Evolutionary conservation across 2,797 vertebrate genomes (phyloP), one percentile per base, ranked within the genome.

Genomic region (Sebastes itinus): DNA sequence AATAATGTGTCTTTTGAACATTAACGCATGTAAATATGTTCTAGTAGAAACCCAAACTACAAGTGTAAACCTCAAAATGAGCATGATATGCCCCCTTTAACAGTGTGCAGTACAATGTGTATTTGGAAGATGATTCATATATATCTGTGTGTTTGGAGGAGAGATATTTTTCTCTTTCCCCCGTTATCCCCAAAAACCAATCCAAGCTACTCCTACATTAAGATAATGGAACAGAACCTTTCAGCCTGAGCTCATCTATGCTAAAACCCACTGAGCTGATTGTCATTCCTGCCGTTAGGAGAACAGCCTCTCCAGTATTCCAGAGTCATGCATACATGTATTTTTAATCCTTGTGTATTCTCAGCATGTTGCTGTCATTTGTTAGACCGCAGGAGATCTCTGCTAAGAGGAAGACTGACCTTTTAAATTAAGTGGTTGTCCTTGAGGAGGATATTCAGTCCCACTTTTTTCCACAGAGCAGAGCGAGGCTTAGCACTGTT

Each of bases 181-280:
- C 35, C 27, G 1, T 61, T 28, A 52, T 18, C 25, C 5, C 1
- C 27, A 61, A 76, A 76, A 76, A 71, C 14, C 42, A 56, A 75
- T 58, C 56, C 49, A 49, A 67, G 13, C 33, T 6, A 12, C 27
- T 22, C 16, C 27, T 46, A 11, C 60, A 68, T 63, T 66, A 76
- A 73, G 54, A 77, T 68, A 68, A 60, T 63, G 64, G 65, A 70
- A 30, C 33, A n/a, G 22, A 76, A 59, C 61, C 22, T 80, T 71
- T 80, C 30, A 77, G 60, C 30, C 67, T 38, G 16, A 80, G 18
- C 77, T 59, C 6, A 58, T 87, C 52, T 66, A 14, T 58, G 73
- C 60, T 81, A 77, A 85, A 85, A 28, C 73, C 46, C 58, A 27
- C 59, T 60, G 78, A 84, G 81, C 63, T 72, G 72, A 91, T 69